Evolutionary conservation across 2,797 vertebrate genomes (phyloP).

Genomic region (Erethizon dorsatum): DNA sequence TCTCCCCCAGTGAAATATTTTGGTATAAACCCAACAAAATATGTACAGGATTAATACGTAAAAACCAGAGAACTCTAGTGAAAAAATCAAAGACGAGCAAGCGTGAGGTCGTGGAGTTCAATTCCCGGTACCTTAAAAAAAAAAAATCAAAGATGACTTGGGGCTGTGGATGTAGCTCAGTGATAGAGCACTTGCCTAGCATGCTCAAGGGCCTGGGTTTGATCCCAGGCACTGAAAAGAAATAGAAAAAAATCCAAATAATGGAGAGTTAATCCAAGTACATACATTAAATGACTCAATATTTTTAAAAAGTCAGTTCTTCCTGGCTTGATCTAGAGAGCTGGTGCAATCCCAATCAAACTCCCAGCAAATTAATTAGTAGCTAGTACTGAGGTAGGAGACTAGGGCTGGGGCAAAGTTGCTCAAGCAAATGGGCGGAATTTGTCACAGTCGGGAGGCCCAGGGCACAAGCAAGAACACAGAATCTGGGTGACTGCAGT

Average conservation of each 20-base stretch:
- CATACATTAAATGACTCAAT: background rate
- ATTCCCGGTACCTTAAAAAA: too few relatives aligned
- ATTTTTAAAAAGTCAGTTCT: background rate
- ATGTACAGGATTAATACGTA: background rate
- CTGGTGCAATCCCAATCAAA: background rate
- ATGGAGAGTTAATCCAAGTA: background rate
- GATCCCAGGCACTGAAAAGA: background rate
- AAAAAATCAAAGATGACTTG: too few relatives aligned
- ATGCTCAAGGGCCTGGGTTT: background rate
- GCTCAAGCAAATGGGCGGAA: background rate
- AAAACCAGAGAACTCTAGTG: constrained; percentile 24
- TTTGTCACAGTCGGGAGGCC: background rate
- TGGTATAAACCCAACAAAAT: constrained; percentile 37
- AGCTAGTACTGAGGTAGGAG: background rate
- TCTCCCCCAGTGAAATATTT: background rate
- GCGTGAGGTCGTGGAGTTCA: too few relatives aligned
- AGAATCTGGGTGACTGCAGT: background rate
- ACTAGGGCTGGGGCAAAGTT: too few relatives aligned
- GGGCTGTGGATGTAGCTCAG: too few relatives aligned
- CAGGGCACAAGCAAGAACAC: background rate
- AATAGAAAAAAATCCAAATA: background rate
- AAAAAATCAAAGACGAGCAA: constrained; percentile 17
- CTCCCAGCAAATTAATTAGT: background rate
- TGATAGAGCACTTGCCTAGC: too few relatives aligned
- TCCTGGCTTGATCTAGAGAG: background rate